Percentiles rank a stretch among this genome's conserved stretches.
Conservation (phyloP, 2,797 vertebrate genomes). For the Lagodon rhomboides region DNA sequence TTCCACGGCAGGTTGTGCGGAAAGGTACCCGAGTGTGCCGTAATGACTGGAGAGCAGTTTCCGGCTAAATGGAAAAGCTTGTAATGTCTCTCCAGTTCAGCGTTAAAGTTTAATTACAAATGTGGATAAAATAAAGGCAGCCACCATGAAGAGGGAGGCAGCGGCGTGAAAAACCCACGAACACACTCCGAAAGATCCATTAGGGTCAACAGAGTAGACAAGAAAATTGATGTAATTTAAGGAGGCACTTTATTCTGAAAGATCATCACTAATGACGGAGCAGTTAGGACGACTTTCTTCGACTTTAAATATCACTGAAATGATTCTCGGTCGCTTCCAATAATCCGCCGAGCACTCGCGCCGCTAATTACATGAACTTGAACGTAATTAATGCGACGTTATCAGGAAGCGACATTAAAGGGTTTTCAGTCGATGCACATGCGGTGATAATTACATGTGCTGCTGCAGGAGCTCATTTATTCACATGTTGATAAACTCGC, state of each 20-base stretch:
- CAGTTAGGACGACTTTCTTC: neutral
- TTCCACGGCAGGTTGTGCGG: conserved; percentile 48
- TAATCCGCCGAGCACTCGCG: conserved; percentile 1
- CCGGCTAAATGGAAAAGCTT: conserved; percentile 43
- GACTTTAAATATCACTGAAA: conserved; percentile 30
- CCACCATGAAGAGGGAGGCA: conserved; percentile 42
- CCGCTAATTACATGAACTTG: conserved; percentile 19
- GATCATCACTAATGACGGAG: conserved; percentile 25
- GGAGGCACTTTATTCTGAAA: conserved; percentile 25
- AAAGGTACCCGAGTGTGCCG: conserved; percentile 35
- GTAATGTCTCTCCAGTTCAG: conserved; percentile 48
- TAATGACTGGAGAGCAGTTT: conserved; percentile 49
- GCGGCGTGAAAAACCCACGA: conserved; percentile 24
- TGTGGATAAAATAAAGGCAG: conserved; percentile 58
- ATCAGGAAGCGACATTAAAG: neutral
- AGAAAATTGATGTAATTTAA: conserved; percentile 54
- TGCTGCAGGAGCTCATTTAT: neutral
- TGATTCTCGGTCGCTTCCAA: neutral
- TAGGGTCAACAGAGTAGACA: conserved; percentile 40
- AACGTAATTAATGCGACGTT: neutral
- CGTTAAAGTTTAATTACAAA: conserved; percentile 66
- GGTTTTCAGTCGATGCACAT: neutral
- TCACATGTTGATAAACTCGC: neutral
- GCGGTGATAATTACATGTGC: neutral
- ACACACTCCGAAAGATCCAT: conserved; percentile 28